Conservation (phyloP, 2,797 vertebrate genomes). For the Heterohyrax brucei region DNA sequence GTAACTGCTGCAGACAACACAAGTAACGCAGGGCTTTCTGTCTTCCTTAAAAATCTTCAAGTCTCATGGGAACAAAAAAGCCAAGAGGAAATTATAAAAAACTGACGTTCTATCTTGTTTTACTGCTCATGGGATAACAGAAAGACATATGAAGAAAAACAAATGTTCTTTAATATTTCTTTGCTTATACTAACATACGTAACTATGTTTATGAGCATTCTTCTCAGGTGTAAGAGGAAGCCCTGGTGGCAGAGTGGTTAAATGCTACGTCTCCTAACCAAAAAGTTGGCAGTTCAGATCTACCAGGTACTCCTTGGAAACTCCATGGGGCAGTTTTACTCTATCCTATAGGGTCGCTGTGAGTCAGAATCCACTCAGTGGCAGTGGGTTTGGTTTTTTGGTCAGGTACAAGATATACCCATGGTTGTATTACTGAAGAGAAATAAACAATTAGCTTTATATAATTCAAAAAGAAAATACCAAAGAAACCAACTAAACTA, state of each 20-base stretch:
- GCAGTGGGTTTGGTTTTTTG: too few species aligned
- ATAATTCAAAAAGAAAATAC: slow-evolving; percentile 6
- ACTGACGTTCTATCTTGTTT: slow-evolving; percentile 53
- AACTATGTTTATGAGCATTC: background rate
- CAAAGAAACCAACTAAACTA: too few species aligned
- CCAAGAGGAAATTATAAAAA: slow-evolving; percentile 57
- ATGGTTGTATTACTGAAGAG: background rate
- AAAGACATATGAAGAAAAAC: background rate
- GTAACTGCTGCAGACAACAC: background rate
- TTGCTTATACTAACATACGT: slow-evolving; percentile 56
- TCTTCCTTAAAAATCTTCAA: slow-evolving; percentile 68
- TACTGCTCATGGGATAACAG: slow-evolving; percentile 39
- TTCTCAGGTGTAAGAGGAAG: too few species aligned
- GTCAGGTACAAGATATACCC: slow-evolving; percentile 11
- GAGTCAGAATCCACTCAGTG: too few species aligned
- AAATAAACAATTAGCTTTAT: slow-evolving; percentile 8
- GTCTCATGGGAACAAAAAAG: slow-evolving; percentile 73
- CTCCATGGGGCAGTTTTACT: too few species aligned
- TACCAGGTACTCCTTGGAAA: too few species aligned
- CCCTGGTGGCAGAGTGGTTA: too few species aligned
- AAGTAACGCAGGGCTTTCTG: background rate
- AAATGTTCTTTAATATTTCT: slow-evolving; percentile 32
- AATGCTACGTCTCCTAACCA: too few species aligned
- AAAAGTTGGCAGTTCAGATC: too few species aligned
- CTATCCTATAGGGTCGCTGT: too few species aligned